Base-by-base conservation (phyloP, 2,113 vertebrate genomes). In the Thamnophis sirtalis region DNA sequence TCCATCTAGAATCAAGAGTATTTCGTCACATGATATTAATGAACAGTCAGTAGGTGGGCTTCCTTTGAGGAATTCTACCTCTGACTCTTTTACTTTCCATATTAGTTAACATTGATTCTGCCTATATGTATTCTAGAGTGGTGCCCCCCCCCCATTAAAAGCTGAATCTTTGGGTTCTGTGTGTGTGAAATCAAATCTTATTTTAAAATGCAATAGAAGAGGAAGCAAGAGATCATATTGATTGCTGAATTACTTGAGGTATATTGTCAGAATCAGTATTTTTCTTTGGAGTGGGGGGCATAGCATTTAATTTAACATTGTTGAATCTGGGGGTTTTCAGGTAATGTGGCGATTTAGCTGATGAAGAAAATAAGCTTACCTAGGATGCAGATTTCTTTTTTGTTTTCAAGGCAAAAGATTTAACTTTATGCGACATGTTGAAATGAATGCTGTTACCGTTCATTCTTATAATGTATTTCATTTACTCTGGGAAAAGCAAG, bases 341-440 rank as follows among this genome's bases (percentile, higher is more conserved):
- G 89, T 84, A 92, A 28, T 86, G 54, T 56, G 91, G 22, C 93
- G 91, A 93, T 93, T 73, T 63, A 86, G 28, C 10, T 85, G 49
- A 91, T 56, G 89, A 13, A n/a, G 28, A 4, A 86, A 54, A 19
- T 58, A 63, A 55, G 38, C 5, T 60, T 1, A 2, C 0, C 28
- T 86, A 92, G 86, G 87, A 56, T 92, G 54, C 53, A 93, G 94
- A 38, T 84, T 95, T 96, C 84, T 92, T 90, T 0, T 1, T 80
- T 80, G 87, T 80, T 94, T 95, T 92, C 89, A 86, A 87, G 86
- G 86, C 84, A 94, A 94, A 94, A 56, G 88, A 89, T 94, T 92
- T 58, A 96, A 97, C 91, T 97, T 97, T 96, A 43, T 80, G n/a
- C 60, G 51, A 90, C 0, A 3, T 86, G 15, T 91, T 93, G 19